Percentiles rank a stretch among this genome's conserved stretches.
Conservation (phyloP, 1,140 invertebrate species). For the Sycophila sp. region DNA sequence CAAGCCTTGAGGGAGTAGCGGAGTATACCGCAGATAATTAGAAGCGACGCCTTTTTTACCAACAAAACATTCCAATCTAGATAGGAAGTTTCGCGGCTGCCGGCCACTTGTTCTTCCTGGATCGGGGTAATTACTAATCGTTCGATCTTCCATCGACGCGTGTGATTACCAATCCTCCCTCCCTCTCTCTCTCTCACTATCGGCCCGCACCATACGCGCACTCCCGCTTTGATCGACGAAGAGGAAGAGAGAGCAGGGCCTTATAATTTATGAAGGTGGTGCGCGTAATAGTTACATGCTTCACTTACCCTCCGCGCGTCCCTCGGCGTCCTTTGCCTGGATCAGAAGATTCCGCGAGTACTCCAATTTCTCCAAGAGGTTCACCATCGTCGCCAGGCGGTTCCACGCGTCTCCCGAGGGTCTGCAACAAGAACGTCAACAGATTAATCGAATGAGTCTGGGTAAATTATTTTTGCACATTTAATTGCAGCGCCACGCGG, state of each 20-base stretch:
- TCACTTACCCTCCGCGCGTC: conserved; percentile 54
- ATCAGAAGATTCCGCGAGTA: conserved; percentile 64
- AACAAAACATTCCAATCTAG: too few species aligned
- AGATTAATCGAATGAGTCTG: too few species aligned
- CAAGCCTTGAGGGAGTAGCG: too few species aligned
- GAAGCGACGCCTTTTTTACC: too few species aligned
- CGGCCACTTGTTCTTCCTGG: background rate
- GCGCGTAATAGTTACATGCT: background rate
- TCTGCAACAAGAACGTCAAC: conserved; percentile 67
- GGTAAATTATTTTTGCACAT: too few species aligned
- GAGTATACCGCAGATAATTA: too few species aligned
- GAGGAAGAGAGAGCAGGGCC: too few species aligned
- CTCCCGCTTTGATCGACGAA: background rate
- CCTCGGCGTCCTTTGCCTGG: conserved; percentile 50
- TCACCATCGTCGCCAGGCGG: conserved; percentile 79
- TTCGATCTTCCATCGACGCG: background rate
- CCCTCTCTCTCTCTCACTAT: background rate
- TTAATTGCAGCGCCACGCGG: too few species aligned
- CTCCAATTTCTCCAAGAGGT: conserved; percentile 75
- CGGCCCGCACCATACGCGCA: background rate
- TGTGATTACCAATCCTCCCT: conserved; percentile 13
- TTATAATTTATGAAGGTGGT: background rate
- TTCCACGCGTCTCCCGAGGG: conserved; percentile 81
- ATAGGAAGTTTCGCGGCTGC: background rate
- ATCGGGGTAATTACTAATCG: conserved; percentile 6